Base-by-base conservation (phyloP, 2,797 vertebrate genomes). In the Spatula clypeata region DNA sequence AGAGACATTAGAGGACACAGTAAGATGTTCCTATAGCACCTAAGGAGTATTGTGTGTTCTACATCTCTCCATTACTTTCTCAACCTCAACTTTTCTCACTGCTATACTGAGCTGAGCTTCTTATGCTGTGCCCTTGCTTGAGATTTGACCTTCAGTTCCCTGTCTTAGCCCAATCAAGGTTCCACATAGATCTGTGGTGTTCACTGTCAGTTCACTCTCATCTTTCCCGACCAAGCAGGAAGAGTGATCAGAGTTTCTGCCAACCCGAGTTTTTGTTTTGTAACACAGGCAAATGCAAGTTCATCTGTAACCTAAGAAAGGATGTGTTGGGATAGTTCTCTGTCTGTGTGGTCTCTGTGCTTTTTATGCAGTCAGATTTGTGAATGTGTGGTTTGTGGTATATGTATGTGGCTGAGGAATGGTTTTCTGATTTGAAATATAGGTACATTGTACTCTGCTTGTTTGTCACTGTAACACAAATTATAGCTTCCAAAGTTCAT, bases 131-230 rank as follows among this genome's bases (percentile, higher is more conserved):
- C 13, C 18, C 47, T 13, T 38, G 55, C 21, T 47, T 5, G 19
- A 20, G 14, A 44, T 49, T 45, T n/a, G 85, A 13, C 4, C 32
- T 47, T 64, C 53, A 84, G 32, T 51, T 61, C 4, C 51, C 10
- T 18, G 6, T 55, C 42, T 32, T 0, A 2, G 17, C 3, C 31
- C 0, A 2, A 13, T 0, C 38, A 3, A 6, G n/a, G 12, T 34
- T 72, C 36, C 45, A 32, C 36, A 3, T 1, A 24, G 45, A 11
- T 27, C 27, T 53, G 29, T 6, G 5, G 14, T 7, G 23, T 42
- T 24, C 60, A 6, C n/a, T 40, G 15, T 40, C 42, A 19, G 23
- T 38, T 71, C 32, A 69, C 44, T 7, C 20, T 10, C 1, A 12
- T 26, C 29, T 60, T 57, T 34, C 11, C 19, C 26, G n/a, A 34